A percentile compares a stretch with the other conserved stretches of the same genome.
These are phyloP conservation scores for Limnothrissa miodon DNA, from an alignment of 2,113 vertebrate genomes.

Conservation along the genomic window DNA sequence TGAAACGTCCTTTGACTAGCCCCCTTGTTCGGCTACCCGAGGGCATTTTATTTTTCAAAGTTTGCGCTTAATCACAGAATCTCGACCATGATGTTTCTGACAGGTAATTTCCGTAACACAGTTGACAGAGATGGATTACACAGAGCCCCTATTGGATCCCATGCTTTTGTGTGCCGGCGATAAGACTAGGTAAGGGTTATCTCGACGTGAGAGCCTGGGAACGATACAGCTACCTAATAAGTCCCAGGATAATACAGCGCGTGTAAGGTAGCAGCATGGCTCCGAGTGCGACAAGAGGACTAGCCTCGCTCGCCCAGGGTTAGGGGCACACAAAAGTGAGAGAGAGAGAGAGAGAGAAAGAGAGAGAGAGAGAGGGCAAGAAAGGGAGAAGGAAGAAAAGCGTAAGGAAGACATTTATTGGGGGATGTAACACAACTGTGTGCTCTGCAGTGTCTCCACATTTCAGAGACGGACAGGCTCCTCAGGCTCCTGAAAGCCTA, in stretches of 20 bases:
- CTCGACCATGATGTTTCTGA: constrained; percentile 81
- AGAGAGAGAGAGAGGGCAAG: constrained; percentile 44
- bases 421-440: constrained; percentile 50
- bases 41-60: constrained; percentile 69
- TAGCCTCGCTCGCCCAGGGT: background rate
- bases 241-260: constrained; percentile 66
- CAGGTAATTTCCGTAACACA: constrained; percentile 87
- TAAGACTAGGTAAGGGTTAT: constrained; percentile 79
- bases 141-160: constrained; percentile 64
- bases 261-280: background rate
- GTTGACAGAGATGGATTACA: constrained; percentile 87
- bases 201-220: constrained; percentile 67
- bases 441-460: background rate
- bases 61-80: constrained; percentile 85
- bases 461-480: background rate
- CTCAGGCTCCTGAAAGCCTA: background rate
- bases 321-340: constrained; percentile 23
- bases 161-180: constrained; percentile 75
- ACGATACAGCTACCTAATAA: constrained; percentile 76
- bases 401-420: constrained; percentile 43
- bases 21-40: constrained; percentile 65
- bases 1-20: constrained; percentile 64
- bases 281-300: background rate
- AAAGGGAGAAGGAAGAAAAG: background rate
- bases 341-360: constrained; percentile 43